Evolutionary conservation across 2,888 invertebrate species (phyloP).

Genomic region (Rhorus exstirpatorius): DNA sequence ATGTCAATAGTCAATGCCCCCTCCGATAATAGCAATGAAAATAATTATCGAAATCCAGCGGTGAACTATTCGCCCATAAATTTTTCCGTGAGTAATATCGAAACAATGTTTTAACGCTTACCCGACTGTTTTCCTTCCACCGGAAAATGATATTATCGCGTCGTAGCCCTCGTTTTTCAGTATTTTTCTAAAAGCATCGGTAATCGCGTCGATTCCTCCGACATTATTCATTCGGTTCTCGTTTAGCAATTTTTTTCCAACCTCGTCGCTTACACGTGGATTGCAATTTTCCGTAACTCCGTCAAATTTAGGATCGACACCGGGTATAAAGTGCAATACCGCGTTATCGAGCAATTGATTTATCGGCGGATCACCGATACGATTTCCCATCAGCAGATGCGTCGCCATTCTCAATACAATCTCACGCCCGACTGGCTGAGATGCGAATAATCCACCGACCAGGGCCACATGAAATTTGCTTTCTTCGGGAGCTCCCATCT

Average conservation of each 20-base stretch:
- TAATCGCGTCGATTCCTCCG: constrained; percentile 86
- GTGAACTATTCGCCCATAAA: too few relatives aligned
- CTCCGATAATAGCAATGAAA: too few relatives aligned
- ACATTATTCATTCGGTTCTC: constrained; percentile 86
- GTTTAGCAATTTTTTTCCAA: constrained; percentile 89
- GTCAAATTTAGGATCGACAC: constrained; percentile 88
- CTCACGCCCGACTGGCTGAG: constrained; percentile 95
- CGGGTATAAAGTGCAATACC: constrained; percentile 93
- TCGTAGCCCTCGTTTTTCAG: constrained; percentile 90
- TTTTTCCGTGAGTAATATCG: too few relatives aligned
- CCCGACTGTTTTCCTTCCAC: constrained; percentile 90
- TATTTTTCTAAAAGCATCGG: constrained; percentile 89
- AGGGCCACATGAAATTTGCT: constrained; percentile 93
- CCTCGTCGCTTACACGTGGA: constrained; percentile 87
- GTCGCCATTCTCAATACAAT: constrained; percentile 93
- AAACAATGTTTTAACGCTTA: too few relatives aligned
- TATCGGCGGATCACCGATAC: constrained; percentile 90
- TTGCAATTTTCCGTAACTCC: constrained; percentile 85
- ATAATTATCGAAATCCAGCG: too few relatives aligned
- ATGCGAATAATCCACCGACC: constrained; percentile 93
- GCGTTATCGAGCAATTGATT: constrained; percentile 89
- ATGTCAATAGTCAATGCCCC: too few relatives aligned
- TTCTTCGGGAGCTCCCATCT: constrained; percentile 93
- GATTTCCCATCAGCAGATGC: constrained; percentile 92
- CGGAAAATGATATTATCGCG: constrained; percentile 91